Evolutionary conservation across 2,113 vertebrate genomes (phyloP), one percentile per base, ranked within the genome.

Genomic region (Cinclus cinclus): DNA sequence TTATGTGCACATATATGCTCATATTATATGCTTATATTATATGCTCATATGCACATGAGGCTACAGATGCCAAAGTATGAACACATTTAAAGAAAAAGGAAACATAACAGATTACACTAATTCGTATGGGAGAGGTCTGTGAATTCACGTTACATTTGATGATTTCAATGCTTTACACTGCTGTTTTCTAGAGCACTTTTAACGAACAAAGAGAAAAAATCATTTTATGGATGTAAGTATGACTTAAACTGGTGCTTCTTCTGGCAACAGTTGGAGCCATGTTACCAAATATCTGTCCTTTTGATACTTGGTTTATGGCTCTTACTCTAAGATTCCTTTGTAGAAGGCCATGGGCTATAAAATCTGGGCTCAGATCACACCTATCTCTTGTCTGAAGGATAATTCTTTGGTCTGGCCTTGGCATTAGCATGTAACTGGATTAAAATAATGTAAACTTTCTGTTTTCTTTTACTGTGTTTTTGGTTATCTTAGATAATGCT

Each of bases 91-190:
- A 42, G 25, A 22, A 74, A 76, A 76, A 79, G 27, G 55, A 60
- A 53, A 21, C 6, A 52, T 59, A 68, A 41, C 21, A 64, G 8
- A 64, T 41, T 30, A 14, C 11, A 73, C 16, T 65, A 55, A 67
- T 60, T 87, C 21, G 25, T 23, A 42, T 3, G 27, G 14, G 11
- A 46, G 3, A 68, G 3, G 5, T 7, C 8, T 2, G 0, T 6
- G 13, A 44, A 37, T 89, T 63, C 65, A n/a, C 8, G 21, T 71
- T 47, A 28, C 27, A 49, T 56, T 30, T 76, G 22, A 17, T 53
- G 3, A 8, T 58, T 83, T 85, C n/a, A 62, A 2, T 71, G 7
- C 16, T 46, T 71, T 27, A 30, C 2, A 22, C 7, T 41, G 12
- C 6, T 69, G 15, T 65, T 83, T 83, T 77, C 50, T 18, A 15